Base-by-base conservation (phyloP, 2,888 invertebrate genomes). In the Laspeyria flexula region DNA sequence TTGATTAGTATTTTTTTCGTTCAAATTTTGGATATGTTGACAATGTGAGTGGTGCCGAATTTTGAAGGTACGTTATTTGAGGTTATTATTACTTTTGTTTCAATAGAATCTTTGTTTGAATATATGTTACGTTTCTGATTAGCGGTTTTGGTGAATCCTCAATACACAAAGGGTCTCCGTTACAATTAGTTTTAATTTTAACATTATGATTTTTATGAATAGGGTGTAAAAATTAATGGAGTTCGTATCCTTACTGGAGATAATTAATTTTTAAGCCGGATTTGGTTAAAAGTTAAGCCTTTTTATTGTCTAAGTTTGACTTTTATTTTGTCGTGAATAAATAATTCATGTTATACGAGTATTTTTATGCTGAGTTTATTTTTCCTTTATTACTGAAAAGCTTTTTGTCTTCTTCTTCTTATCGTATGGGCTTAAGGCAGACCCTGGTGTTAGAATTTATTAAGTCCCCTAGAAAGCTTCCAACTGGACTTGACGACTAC, bases 11-110 rank as follows among this genome's bases (percentile, higher is more conserved):
- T 45, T 46, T 42, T 50, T 41, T 51, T 31, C 23, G 35, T 57
- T 33, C 4, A 16, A 27, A 18, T n/a, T 18, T 39, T 30, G 13
- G 43, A 42, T 35, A 15, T 30, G 45, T 52, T 53, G 43, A 48
- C 33, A 41, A 52, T 65, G 58, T 67, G 45, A 71, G 31, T 48
- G 18, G 3, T n/a, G 45, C 12, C 42, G 49, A 27, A 44, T 56
- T 60, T 53, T 33, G 1, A 41, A 56, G 72, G 72, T 68, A 55
- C 7, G 3, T 25, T 25, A 25, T 25, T 25, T 7, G 7, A 25
- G 1, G 1, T 7, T 25, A 7, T 4, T 7, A 9, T 12, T n/a
- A n/a, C 15, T 12, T 1, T 23, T 27, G 6, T 23, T 15, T 11
- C n/a, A 25, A 25, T 25, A 25, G 25, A 7, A 25, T 25, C 5